Conservation (phyloP, 2,797 vertebrate genomes). For the Pempheris klunzingeri region DNA sequence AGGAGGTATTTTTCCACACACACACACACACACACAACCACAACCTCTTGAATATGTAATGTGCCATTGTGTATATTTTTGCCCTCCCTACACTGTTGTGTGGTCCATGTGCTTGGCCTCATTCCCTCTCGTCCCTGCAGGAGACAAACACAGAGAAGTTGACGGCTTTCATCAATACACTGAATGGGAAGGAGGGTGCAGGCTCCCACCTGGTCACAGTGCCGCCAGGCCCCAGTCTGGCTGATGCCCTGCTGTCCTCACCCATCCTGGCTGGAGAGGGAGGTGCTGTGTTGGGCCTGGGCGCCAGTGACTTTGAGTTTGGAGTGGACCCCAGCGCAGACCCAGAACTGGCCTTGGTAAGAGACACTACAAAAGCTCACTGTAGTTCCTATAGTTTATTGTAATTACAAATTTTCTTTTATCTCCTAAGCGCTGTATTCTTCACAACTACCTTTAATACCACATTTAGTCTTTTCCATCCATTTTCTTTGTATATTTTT, state of each 20-base stretch:
- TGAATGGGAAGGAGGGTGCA: slow-evolving; percentile 95
- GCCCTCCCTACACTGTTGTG: neutral
- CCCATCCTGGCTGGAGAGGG: slow-evolving; percentile 95
- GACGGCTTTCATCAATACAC: slow-evolving; percentile 93
- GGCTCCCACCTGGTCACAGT: slow-evolving; percentile 96
- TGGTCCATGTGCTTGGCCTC: slow-evolving; percentile 80
- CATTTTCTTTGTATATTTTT: neutral
- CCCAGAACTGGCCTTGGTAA: slow-evolving; percentile 94
- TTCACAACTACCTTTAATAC: neutral
- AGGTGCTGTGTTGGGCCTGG: slow-evolving; percentile 93
- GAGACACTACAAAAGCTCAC: slow-evolving; percentile 29
- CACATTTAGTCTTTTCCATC: neutral
- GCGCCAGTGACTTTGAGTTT: slow-evolving; percentile 95
- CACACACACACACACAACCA: neutral
- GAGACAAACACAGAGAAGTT: slow-evolving; percentile 96
- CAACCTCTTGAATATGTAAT: neutral
- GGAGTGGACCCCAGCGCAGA: slow-evolving; percentile 95
- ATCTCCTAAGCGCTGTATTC: neutral
- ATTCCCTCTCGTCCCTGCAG: slow-evolving; percentile 70
- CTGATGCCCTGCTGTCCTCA: slow-evolving; percentile 94
- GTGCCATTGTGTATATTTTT: neutral
- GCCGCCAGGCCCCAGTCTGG: slow-evolving; percentile 93
- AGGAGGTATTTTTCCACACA: slow-evolving; percentile 86
- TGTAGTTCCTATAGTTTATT: neutral
- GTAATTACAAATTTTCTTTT: neutral